phyloP scores from a whole-genome alignment of 2,113 vertebrate genomes.

The Echinops telfairi region DNA sequence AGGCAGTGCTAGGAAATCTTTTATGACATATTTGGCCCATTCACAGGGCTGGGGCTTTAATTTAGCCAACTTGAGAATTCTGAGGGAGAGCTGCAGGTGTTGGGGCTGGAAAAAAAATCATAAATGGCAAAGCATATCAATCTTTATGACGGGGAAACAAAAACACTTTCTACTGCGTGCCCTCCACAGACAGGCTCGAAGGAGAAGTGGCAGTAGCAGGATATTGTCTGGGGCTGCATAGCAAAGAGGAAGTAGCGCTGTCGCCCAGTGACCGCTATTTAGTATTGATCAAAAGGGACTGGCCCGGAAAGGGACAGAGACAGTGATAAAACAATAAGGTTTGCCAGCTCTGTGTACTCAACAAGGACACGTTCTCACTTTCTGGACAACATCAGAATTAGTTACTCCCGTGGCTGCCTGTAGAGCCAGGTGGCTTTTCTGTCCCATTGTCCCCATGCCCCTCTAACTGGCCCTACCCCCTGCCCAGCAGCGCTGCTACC shows the following conservation, averaged over 20 bases:
- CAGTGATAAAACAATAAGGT: constrained; percentile 62
- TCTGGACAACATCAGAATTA: constrained; percentile 24
- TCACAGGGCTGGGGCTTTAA: constrained; percentile 74
- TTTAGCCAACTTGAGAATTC: constrained; percentile 76
- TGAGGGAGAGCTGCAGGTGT: constrained; percentile 74
- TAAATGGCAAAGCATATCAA: constrained; percentile 67
- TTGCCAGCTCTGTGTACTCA: background rate
- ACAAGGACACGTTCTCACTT: constrained; percentile 51
- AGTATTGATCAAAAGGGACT: constrained; percentile 65
- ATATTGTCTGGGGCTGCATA: constrained; percentile 62
- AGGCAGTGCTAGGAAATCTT: constrained; percentile 78
- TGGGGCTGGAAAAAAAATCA: constrained; percentile 48
- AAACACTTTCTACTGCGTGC: constrained; percentile 62
- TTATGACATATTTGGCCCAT: constrained; percentile 73
- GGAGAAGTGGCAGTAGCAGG: constrained; percentile 42
- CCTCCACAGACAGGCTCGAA: constrained; percentile 61
- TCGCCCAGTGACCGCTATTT: constrained; percentile 67
- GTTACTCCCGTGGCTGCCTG: background rate
- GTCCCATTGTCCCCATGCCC: background rate
- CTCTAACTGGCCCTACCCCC: background rate
- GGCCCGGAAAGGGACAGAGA: background rate
- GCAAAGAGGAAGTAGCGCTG: constrained; percentile 51
- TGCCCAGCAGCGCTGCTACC: background rate
- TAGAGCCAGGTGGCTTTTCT: background rate
- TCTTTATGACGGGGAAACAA: constrained; percentile 79